phyloP scores from a whole-genome alignment of 2,888 invertebrate species.

The Tromatobia lineatoria region DNA sequence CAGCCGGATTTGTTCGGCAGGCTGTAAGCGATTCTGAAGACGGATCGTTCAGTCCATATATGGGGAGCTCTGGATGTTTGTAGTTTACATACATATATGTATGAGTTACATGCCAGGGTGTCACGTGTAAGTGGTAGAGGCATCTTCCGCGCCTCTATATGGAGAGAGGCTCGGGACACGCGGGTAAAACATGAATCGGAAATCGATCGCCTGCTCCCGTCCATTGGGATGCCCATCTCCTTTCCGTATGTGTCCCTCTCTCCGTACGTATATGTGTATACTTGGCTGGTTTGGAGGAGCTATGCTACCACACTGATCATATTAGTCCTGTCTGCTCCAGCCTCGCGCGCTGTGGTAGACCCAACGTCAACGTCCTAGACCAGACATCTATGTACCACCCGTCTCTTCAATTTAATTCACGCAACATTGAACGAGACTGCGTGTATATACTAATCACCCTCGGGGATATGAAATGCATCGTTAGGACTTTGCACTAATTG shows the following conservation, averaged over 20 bases:
- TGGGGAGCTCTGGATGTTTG: neutral
- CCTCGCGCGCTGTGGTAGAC: slow-evolving; percentile 13
- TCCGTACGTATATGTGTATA: neutral
- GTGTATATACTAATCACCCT: slow-evolving; percentile 11
- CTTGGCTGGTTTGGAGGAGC: slow-evolving; percentile 51
- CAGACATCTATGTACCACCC: slow-evolving; percentile 12
- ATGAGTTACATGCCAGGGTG: neutral
- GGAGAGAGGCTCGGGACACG: slow-evolving; percentile 38
- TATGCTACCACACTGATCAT: slow-evolving; percentile 68
- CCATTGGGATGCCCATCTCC: slow-evolving; percentile 70
- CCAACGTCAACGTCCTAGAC: slow-evolving; percentile 37
- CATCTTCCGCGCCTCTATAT: slow-evolving; percentile 27
- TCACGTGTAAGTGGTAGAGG: slow-evolving; percentile 39
- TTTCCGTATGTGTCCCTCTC: slow-evolving; percentile 52
- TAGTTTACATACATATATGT: neutral
- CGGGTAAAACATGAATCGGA: slow-evolving; percentile 74
- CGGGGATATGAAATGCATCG: slow-evolving; percentile 2
- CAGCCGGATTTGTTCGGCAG: slow-evolving; percentile 10
- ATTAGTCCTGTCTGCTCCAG: slow-evolving; percentile 70
- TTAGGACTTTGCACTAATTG: slow-evolving; percentile 11
- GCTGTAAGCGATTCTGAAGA: slow-evolving; percentile 45
- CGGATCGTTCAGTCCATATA: slow-evolving; percentile 27
- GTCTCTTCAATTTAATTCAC: slow-evolving; percentile 9
- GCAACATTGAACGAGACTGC: slow-evolving; percentile 7
- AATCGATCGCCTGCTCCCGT: slow-evolving; percentile 76